These are phyloP conservation scores for Zygogramma bicolorata DNA, from an alignment of 2,888 invertebrate genomes.

Conservation along the genomic window DNA sequence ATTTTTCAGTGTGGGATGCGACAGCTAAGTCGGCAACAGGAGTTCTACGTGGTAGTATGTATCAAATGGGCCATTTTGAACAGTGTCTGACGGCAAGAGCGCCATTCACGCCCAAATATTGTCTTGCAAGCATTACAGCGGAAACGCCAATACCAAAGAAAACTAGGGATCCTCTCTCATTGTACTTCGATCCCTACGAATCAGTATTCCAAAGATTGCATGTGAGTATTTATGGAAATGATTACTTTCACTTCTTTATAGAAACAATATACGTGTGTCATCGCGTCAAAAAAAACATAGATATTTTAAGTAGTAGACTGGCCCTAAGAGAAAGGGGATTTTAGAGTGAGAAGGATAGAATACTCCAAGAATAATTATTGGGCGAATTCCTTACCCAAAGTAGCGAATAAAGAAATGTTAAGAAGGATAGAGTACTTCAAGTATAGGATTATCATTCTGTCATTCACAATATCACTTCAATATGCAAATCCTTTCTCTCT, in stretches of 20 bases:
- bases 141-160: slow-evolving; percentile 53
- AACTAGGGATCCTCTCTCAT: slow-evolving; percentile 55
- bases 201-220: slow-evolving; percentile 60
- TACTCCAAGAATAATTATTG: no score
- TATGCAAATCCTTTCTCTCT: no score
- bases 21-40: slow-evolving; percentile 72
- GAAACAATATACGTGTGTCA: neutral
- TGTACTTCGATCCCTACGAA: slow-evolving; percentile 57
- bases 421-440: no score
- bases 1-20: slow-evolving; percentile 73
- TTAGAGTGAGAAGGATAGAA: no score
- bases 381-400: no score
- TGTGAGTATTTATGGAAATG: slow-evolving; percentile 53
- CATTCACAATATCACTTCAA: no score
- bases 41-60: slow-evolving; percentile 70
- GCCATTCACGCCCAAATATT: slow-evolving; percentile 64
- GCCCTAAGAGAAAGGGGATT: no score
- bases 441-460: no score
- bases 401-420: no score
- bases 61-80: slow-evolving; percentile 74
- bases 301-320: no score
- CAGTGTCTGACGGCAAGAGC: slow-evolving; percentile 68
- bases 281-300: no score
- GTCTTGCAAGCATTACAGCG: slow-evolving; percentile 59
- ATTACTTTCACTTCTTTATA: neutral